A percentile compares a stretch with the other conserved stretches of the same genome.
Conservation (phyloP, 2,113 vertebrate species). For the Eudyptes chrysolophus region DNA sequence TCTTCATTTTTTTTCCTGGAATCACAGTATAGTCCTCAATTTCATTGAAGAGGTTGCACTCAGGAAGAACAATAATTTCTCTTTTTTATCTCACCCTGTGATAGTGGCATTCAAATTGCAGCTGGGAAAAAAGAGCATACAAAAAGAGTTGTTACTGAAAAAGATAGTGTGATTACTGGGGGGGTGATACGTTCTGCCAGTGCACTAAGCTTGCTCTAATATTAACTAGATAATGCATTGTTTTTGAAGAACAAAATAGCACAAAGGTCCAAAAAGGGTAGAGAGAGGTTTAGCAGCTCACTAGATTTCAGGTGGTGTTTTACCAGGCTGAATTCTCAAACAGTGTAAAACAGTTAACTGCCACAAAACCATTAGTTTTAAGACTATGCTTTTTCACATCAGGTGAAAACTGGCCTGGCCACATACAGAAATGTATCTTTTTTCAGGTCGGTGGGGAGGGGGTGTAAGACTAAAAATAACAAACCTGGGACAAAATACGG, state of each 20-base stretch:
- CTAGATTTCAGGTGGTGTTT: neutral
- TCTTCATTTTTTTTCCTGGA: neutral
- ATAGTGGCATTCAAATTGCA: neutral
- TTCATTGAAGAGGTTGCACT: neutral
- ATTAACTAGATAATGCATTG: neutral
- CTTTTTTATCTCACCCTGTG: neutral
- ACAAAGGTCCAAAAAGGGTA: neutral
- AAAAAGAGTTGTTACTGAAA: neutral
- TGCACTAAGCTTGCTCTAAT: neutral
- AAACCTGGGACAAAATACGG: neutral
- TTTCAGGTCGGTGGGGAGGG: neutral
- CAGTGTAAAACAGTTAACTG: neutral
- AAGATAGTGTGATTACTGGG: neutral
- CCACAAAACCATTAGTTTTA: neutral
- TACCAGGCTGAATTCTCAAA: neutral
- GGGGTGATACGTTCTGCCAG: neutral
- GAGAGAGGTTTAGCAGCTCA: neutral
- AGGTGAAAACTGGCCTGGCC: neutral
- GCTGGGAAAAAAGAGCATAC: neutral
- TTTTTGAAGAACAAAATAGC: neutral
- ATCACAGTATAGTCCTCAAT: neutral
- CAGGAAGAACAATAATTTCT: neutral
- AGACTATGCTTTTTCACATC: neutral
- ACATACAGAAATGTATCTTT: neutral
- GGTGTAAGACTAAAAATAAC: neutral